Evolutionary conservation across 1,140 invertebrate species (phyloP).

Genomic region (Chironomus tepperi): DNA sequence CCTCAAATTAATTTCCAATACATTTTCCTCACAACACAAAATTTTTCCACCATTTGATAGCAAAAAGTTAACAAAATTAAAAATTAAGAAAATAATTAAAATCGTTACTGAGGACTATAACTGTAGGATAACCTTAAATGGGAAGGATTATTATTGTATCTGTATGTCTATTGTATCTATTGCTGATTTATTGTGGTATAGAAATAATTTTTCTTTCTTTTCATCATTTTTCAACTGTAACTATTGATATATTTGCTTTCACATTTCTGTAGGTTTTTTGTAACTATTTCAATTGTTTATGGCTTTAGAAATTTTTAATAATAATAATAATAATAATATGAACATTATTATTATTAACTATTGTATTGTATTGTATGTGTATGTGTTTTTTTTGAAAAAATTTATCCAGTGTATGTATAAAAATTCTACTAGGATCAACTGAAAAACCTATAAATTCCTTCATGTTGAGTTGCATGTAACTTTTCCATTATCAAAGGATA

Average conservation of each 20-base stretch:
- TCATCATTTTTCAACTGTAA: not conserved
- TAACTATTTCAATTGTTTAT: constrained; percentile 22
- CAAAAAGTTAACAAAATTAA: too few relatives aligned
- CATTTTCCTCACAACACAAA: too few relatives aligned
- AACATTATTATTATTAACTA: not conserved
- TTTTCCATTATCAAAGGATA: not conserved
- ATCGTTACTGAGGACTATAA: too few relatives aligned
- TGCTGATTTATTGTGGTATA: not conserved
- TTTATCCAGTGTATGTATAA: not conserved
- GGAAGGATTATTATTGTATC: too few relatives aligned
- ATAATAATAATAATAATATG: not conserved
- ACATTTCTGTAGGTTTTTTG: not conserved
- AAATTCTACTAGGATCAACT: not conserved
- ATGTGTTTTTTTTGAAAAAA: too few relatives aligned
- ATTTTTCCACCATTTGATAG: too few relatives aligned
- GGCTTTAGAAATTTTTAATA: not conserved
- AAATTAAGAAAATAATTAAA: too few relatives aligned
- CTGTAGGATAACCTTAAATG: too few relatives aligned
- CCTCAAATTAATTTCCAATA: too few relatives aligned
- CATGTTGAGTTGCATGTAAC: not conserved
- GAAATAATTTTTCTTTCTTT: constrained; percentile 2
- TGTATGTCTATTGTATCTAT: too few relatives aligned
- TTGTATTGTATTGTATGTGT: not conserved
- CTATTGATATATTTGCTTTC: constrained; percentile 1
- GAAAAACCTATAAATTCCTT: not conserved